Evolutionary conservation across 1,140 invertebrate species (phyloP).

Genomic region (Diorhabda elongata): DNA sequence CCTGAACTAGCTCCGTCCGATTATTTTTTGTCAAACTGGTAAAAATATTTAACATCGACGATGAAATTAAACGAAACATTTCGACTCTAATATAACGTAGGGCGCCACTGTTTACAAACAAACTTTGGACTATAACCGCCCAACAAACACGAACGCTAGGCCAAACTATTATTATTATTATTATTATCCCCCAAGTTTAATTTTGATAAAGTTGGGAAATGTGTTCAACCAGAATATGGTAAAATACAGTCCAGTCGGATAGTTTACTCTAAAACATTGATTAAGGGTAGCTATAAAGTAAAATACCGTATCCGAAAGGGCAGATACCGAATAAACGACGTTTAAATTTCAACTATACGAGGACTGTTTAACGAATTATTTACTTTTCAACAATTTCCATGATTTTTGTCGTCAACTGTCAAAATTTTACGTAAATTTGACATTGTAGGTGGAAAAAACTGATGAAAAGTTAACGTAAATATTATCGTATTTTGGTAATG

Average conservation of each 20-base stretch:
- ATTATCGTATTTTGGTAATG: too few species aligned
- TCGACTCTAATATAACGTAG: too few species aligned
- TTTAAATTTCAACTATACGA: neutral
- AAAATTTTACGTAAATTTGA: too few species aligned
- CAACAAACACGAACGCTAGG: neutral
- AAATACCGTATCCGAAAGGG: neutral
- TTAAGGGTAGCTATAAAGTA: neutral
- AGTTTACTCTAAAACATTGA: neutral
- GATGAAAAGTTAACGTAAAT: too few species aligned
- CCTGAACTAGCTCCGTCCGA: too few species aligned
- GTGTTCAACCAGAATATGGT: neutral
- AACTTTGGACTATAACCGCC: neutral
- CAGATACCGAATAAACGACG: neutral
- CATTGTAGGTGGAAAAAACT: too few species aligned
- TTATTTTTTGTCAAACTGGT: too few species aligned
- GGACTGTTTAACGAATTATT: too few species aligned
- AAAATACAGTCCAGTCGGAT: neutral
- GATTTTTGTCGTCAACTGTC: too few species aligned
- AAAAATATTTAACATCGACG: too few species aligned
- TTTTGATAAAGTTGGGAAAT: constrained; percentile 1
- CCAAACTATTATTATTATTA: neutral
- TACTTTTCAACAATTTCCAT: too few species aligned
- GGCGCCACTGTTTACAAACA: neutral
- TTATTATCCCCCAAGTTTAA: neutral
- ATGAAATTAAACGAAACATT: too few species aligned